phyloP scores from a whole-genome alignment of 2,888 invertebrate genomes.

The Amphipyra tragopoginis region DNA sequence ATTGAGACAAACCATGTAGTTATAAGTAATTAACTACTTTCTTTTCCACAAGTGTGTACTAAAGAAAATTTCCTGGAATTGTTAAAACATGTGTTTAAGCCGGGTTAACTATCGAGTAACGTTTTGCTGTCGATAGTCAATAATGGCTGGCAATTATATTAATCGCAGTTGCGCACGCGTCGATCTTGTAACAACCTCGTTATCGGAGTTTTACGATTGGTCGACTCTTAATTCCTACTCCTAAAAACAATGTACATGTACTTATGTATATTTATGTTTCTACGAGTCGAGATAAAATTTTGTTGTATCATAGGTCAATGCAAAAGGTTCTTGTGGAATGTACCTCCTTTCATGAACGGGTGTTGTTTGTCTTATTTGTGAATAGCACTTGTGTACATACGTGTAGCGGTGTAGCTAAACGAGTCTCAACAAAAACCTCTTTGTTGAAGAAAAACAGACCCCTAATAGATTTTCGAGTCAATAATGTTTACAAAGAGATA shows the following conservation, averaged over 20 bases:
- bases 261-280: slow-evolving; percentile 23
- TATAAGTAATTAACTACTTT: slow-evolving; percentile 1
- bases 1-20: not conserved
- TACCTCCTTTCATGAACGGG: slow-evolving; percentile 6
- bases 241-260: slow-evolving; percentile 45
- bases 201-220: slow-evolving; percentile 74
- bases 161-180: slow-evolving; percentile 71
- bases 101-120: slow-evolving; percentile 38
- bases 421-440: slow-evolving; percentile 11
- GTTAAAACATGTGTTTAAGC: slow-evolving; percentile 45
- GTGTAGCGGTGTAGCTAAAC: slow-evolving; percentile 27
- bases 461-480: slow-evolving; percentile 19
- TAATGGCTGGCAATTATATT: slow-evolving; percentile 71
- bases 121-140: slow-evolving; percentile 48
- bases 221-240: slow-evolving; percentile 59
- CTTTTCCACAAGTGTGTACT: not conserved
- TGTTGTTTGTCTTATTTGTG: slow-evolving; percentile 20
- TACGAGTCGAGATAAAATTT: slow-evolving; percentile 38
- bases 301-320: slow-evolving; percentile 31
- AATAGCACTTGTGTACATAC: slow-evolving; percentile 15
- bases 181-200: slow-evolving; percentile 70
- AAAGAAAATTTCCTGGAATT: slow-evolving; percentile 18
- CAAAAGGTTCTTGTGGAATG: slow-evolving; percentile 17
- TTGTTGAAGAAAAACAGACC: slow-evolving; percentile 19
- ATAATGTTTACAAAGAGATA: slow-evolving; percentile 32